These are phyloP conservation scores for Enteromius mattozi DNA, from an alignment of 2,797 vertebrate species.

Conservation along the genomic window DNA sequence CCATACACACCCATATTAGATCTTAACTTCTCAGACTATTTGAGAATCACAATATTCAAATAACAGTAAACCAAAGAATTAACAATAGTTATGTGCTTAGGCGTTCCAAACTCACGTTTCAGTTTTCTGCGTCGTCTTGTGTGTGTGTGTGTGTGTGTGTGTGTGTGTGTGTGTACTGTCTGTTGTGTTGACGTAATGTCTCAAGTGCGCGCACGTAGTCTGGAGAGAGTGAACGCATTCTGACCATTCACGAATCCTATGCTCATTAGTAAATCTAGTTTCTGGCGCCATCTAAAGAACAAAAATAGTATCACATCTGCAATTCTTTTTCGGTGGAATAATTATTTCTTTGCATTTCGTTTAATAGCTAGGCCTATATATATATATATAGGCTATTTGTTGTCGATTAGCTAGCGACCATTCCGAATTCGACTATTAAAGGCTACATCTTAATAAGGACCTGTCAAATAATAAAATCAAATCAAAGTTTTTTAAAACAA, in stretches of 20 bases:
- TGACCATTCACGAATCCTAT: not conserved
- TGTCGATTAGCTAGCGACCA: not conserved
- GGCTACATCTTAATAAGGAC: not conserved
- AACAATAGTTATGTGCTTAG: not conserved
- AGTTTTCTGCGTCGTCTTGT: not conserved
- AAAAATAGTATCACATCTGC: not conserved
- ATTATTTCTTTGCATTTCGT: not conserved
- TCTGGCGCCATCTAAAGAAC: slow-evolving; percentile 51
- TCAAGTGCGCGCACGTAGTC: slow-evolving; percentile 1
- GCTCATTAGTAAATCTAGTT: not conserved
- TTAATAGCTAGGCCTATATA: too few species aligned
- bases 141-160: not conserved
- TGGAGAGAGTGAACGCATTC: not conserved
- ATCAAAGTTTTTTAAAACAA: too few species aligned
- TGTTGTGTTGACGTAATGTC: slow-evolving; percentile 8
- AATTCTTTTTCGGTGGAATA: not conserved
- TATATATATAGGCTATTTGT: too few species aligned
- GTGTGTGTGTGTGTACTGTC: not conserved
- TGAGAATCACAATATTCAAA: not conserved
- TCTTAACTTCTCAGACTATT: not conserved
- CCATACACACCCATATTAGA: not conserved
- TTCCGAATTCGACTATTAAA: not conserved
- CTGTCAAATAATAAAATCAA: too few species aligned
- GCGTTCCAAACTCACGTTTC: not conserved
- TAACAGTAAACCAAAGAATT: not conserved